Evolutionary conservation across 2,113 vertebrate genomes (phyloP).

Genomic region (Lichenostomus cassidix): DNA sequence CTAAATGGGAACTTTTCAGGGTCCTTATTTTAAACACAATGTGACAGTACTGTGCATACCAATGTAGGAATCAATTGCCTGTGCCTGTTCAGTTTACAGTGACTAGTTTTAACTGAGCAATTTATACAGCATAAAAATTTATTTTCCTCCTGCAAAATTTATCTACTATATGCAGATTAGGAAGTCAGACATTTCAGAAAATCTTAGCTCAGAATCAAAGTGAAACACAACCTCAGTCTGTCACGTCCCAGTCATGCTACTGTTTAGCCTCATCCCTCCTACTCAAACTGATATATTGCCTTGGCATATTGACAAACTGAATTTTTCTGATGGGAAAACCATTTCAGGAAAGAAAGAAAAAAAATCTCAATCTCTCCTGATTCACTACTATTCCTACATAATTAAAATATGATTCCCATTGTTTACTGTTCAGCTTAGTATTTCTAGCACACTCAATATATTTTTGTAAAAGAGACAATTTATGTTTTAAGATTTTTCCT

Average conservation of each 20-base stretch:
- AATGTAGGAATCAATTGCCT: neutral
- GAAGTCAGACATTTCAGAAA: neutral
- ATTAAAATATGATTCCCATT: neutral
- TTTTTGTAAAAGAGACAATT: neutral
- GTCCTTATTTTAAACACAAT: neutral
- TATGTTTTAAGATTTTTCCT: neutral
- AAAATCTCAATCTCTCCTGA: neutral
- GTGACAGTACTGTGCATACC: neutral
- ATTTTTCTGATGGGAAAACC: neutral
- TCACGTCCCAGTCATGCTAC: neutral
- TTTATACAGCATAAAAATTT: neutral
- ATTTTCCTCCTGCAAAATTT: neutral
- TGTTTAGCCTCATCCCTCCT: neutral
- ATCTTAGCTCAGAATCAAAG: neutral
- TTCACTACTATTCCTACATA: neutral
- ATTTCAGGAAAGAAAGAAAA: neutral
- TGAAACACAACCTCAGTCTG: neutral
- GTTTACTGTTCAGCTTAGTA: neutral
- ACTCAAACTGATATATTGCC: neutral
- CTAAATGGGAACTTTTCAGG: neutral
- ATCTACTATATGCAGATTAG: neutral
- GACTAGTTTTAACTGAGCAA: neutral
- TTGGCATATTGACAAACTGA: neutral
- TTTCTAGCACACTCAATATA: neutral
- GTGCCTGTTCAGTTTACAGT: neutral